A percentile compares a stretch with the other conserved stretches of the same genome.
phyloP scores from a whole-genome alignment of 1,140 invertebrate species.

The Drosophila erecta region DNA sequence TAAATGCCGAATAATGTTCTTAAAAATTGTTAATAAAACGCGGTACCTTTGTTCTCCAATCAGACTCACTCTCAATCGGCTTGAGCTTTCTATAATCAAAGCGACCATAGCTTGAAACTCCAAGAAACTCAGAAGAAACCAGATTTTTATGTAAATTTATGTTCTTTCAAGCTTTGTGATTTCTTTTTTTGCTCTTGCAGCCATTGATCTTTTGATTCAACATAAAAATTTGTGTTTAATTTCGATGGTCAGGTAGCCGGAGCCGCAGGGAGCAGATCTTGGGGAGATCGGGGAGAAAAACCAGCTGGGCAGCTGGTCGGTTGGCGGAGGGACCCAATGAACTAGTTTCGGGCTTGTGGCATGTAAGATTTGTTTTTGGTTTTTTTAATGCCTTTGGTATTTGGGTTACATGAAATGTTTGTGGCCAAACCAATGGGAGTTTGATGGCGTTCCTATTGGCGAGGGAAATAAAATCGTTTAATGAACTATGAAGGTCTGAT shows the following conservation, averaged over 20 bases:
- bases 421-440: slow-evolving; percentile 45
- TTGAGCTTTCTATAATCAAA: slow-evolving; percentile 25
- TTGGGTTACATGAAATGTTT: slow-evolving; percentile 63
- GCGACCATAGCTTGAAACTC: slow-evolving; percentile 37
- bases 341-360: slow-evolving; percentile 74
- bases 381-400: slow-evolving; percentile 60
- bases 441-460: slow-evolving; percentile 35
- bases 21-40: too few relatives aligned
- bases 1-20: too few relatives aligned
- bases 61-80: slow-evolving; percentile 64
- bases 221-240: slow-evolving; percentile 75
- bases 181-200: slow-evolving; percentile 43
- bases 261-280: slow-evolving; percentile 26
- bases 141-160: slow-evolving; percentile 76
- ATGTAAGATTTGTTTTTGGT: slow-evolving; percentile 48
- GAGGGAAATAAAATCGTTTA: slow-evolving; percentile 53
- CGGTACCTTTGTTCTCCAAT: slow-evolving; percentile 27
- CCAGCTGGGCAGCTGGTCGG: slow-evolving; percentile 66
- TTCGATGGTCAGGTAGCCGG: slow-evolving; percentile 66
- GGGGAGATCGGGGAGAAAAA: slow-evolving; percentile 42
- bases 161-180: slow-evolving; percentile 57
- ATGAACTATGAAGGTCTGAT: slow-evolving; percentile 67
- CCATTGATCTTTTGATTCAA: slow-evolving; percentile 71
- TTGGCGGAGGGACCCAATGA: slow-evolving; percentile 68
- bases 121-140: slow-evolving; percentile 38